Conservation (phyloP, 2,797 vertebrate species). For the Microhierax caerulescens region DNA sequence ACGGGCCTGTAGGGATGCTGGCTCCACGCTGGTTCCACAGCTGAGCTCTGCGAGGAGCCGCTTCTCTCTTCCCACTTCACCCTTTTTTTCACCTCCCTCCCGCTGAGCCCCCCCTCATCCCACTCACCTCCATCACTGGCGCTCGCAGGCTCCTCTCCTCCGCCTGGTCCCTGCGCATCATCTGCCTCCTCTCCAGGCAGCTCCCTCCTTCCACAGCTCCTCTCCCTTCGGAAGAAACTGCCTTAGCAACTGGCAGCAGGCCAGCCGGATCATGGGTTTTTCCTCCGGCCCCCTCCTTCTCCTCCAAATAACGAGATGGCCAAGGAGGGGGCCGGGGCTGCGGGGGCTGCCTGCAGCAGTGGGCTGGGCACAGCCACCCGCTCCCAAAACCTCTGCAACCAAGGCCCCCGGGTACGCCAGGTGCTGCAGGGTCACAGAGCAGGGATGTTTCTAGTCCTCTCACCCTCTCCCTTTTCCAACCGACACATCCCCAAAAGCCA, state of each 20-base stretch:
- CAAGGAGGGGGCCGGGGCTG: neutral
- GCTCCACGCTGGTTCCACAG: accelerated
- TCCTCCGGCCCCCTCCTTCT: neutral
- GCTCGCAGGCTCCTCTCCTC: neutral
- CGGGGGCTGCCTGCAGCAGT: neutral
- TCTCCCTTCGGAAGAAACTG: neutral
- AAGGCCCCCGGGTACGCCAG: neutral
- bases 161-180: neutral
- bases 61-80: neutral
- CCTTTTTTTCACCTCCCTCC: neutral
- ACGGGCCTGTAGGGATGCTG: neutral
- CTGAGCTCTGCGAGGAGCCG: neutral
- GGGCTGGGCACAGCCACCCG: neutral
- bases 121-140: neutral
- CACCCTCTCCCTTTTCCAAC: neutral
- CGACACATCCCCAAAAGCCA: accelerated
- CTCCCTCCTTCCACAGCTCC: neutral
- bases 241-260: constrained; percentile 32
- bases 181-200: neutral
- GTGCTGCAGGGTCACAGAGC: neutral
- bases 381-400: neutral
- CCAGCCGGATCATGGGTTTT: constrained; percentile 10
- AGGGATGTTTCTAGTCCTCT: neutral
- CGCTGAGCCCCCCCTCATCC: accelerated
- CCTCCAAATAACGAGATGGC: neutral